Evolutionary conservation across 1,140 invertebrate genomes (phyloP).

Genomic region (Microvelia longipes): DNA sequence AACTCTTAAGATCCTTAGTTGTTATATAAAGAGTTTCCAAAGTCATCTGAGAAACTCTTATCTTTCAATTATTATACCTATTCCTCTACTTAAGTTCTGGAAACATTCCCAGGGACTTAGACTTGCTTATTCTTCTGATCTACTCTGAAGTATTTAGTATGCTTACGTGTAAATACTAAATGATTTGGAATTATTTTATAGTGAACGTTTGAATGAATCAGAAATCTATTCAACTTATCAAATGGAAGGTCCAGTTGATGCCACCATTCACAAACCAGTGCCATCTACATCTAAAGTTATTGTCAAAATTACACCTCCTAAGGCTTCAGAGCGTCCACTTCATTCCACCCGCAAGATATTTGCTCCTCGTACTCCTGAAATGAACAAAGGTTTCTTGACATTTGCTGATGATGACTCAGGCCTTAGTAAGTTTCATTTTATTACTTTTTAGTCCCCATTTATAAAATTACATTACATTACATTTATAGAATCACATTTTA

Average conservation of each 20-base stretch:
- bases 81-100: too few species aligned
- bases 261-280: not conserved
- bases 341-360: conserved; percentile 61
- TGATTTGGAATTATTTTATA: too few species aligned
- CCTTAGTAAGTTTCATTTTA: conserved; percentile 73
- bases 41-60: too few species aligned
- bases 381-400: conserved; percentile 81
- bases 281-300: conserved; percentile 7
- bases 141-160: too few species aligned
- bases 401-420: conserved; percentile 71
- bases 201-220: conserved; percentile 11
- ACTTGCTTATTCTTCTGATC: too few species aligned
- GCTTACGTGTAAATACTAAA: too few species aligned
- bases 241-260: not conserved
- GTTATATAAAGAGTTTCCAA: too few species aligned
- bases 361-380: conserved; percentile 71
- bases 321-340: conserved; percentile 33
- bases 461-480: not conserved
- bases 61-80: too few species aligned
- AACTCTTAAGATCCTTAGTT: too few species aligned
- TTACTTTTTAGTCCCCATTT: too few species aligned
- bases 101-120: too few species aligned
- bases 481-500: too few species aligned
- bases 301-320: conserved; percentile 3
- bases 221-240: conserved; percentile 14